Base-by-base conservation (phyloP, 2,888 invertebrate species). In the Caradrina kadenii region DNA sequence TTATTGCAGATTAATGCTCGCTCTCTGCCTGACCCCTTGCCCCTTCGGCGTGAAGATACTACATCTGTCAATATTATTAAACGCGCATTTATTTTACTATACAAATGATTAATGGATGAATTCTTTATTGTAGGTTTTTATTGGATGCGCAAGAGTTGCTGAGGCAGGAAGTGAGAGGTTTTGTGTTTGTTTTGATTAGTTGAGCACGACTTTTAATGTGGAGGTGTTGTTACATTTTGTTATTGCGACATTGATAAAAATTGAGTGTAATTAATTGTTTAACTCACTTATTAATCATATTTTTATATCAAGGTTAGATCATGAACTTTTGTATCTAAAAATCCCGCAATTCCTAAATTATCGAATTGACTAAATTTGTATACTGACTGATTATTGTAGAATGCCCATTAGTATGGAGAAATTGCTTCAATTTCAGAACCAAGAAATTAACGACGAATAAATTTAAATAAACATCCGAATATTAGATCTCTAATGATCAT, bases 31-130 rank as follows among this genome's bases (percentile, higher is more conserved):
- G 80, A 80, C 80, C 82, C 69, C 55, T 62, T 82, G 76, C 63
- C 84, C 75, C 50, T 22, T 61, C 60, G 69, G 63, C 78, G 77
- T 73, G 83, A 81, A 79, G 71, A 77, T 79, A 83, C 69, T 75
- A 75, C 80, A 83, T 83, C 83, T 83, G 85, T 85, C 84, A 84
- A 83, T 84, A 80, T 81, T 80, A 85, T 79, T 76, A 80, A 82
- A 80, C 75, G 79, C n/a, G 61, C 72, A 79, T 77, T 76, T 74
- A 82, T 73, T 63, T 79, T 73, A 80, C 64, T 48, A 69, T 64
- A 26, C 54, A 53, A 53, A 66, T 75, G 71, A 80, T 77, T 82
- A 82, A 82, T 82, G 72, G 81, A 60, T 8, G 31, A 63, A 68
- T 64, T 80, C 77, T 79, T 81, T 81, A 78, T 80, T 80, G 61